Base-by-base conservation (phyloP, 1,140 invertebrate genomes). In the Nylanderia fulva region DNA sequence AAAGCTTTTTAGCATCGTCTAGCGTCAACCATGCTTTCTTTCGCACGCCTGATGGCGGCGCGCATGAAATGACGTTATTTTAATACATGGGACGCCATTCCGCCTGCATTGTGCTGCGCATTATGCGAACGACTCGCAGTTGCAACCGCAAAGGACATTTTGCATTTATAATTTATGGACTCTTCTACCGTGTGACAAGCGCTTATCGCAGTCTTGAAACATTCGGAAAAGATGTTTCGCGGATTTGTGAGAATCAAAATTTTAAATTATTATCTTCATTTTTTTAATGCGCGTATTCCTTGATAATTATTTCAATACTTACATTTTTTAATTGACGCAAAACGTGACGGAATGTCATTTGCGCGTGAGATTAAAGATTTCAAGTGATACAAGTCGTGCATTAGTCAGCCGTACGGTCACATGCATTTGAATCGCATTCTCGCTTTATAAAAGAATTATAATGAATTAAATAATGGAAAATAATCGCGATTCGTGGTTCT, bases 111-210 rank as follows among this genome's bases (percentile, higher is more conserved):
- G 64, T 68, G 48, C 58, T 24, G 68, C 79, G 77, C 77, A 72
- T 84, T 84, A 84, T 74, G 69, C 69, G 79, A 60, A 74, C 79
- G 80, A 80, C 64, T 61, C 77, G 58, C 68, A 79, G 84, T 84
- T 71, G 83, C 85, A 86, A 56, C 84, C 74, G 86, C 86, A 90
- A 87, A 88, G 86, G 60, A 85, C 83, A 79, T 85, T 66, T 69
- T 61, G 61, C 72, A 91, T 90, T 90, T 89, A 89, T 91, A 90
- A 91, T 88, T 91, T 88, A 91, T 85, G 84, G 64, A 82, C 75
- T 71, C 84, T 71, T 79, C 63, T 71, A 56, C 61, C 27, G 56
- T 63, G 42, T 36, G 71, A 75, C 68, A 84, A 71, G 77, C 69
- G 58, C 58, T 84, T 84, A 74, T 84, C 80, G 58, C 56, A 27